A percentile compares a stretch with the other conserved stretches of the same genome.
These are phyloP conservation scores for Alectoris magna DNA, from an alignment of 2,797 vertebrate genomes.

Conservation along the genomic window DNA sequence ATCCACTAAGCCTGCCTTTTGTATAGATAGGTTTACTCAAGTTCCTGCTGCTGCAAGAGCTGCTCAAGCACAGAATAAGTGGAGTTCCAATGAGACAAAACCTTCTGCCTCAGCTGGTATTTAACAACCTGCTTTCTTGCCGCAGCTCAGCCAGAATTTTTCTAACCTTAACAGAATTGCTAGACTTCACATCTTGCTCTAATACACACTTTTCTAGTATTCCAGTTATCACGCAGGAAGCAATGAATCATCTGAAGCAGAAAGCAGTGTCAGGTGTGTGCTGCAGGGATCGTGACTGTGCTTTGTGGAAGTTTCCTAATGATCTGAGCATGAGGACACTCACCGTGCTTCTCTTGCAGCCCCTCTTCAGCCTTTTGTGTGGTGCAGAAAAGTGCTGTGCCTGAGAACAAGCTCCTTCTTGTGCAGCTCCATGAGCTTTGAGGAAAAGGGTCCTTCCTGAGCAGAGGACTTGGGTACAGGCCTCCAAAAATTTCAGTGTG, in stretches of 20 bases:
- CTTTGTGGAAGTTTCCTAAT: background rate
- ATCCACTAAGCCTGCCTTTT: slow-evolving; percentile 72
- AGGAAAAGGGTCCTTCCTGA: background rate
- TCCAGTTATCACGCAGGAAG: background rate
- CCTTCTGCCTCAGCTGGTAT: slow-evolving; percentile 80
- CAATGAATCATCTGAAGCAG: background rate
- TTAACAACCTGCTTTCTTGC: slow-evolving; percentile 80
- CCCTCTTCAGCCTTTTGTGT: background rate
- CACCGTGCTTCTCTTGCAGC: background rate
- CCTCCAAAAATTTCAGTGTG: background rate
- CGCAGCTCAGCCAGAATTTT: slow-evolving; percentile 75
- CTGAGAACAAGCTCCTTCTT: background rate
- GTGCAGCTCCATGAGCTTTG: background rate
- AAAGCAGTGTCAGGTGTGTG: background rate
- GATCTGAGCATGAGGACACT: background rate
- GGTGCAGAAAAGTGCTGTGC: background rate
- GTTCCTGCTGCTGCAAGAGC: slow-evolving; percentile 72
- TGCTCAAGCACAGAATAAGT: slow-evolving; percentile 76
- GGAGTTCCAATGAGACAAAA: slow-evolving; percentile 76
- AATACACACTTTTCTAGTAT: slow-evolving; percentile 3
- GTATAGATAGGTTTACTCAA: slow-evolving; percentile 59
- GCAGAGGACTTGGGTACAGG: background rate
- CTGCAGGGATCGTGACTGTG: background rate
- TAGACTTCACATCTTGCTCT: slow-evolving; percentile 58
- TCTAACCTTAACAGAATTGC: slow-evolving; percentile 66